phyloP scores from a whole-genome alignment of 2,797 vertebrate species.

The Podargus strigoides region DNA sequence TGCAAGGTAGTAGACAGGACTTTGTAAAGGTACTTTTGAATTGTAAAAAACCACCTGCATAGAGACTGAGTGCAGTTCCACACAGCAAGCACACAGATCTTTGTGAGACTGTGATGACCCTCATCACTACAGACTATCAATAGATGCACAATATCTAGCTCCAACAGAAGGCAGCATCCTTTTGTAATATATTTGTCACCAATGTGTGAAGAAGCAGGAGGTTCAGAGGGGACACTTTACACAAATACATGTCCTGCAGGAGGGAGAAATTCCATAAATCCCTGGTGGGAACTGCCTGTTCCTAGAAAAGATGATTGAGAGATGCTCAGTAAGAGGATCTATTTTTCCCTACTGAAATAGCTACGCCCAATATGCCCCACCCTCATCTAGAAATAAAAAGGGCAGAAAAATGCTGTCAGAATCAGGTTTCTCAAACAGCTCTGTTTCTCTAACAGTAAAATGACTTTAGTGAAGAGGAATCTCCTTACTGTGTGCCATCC shows the following conservation, averaged over 20 bases:
- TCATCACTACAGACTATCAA: neutral
- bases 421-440: neutral
- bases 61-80: neutral
- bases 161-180: neutral
- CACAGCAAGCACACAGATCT: neutral
- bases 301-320: neutral
- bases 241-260: neutral
- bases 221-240: neutral
- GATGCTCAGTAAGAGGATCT: neutral
- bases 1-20: neutral
- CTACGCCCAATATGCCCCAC: neutral
- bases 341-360: neutral
- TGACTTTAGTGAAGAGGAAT: neutral
- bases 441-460: neutral
- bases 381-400: neutral
- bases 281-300: neutral
- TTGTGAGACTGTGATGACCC: neutral
- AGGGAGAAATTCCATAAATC: neutral
- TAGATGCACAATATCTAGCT: rapidly evolving
- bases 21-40: neutral
- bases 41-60: neutral
- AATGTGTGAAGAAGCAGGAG: neutral
- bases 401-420: neutral
- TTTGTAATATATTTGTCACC: neutral
- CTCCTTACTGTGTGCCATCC: neutral